Evolutionary conservation across 2,888 invertebrate genomes (phyloP), one percentile per base, ranked within the genome.

Genomic region (Dicycla oo): DNA sequence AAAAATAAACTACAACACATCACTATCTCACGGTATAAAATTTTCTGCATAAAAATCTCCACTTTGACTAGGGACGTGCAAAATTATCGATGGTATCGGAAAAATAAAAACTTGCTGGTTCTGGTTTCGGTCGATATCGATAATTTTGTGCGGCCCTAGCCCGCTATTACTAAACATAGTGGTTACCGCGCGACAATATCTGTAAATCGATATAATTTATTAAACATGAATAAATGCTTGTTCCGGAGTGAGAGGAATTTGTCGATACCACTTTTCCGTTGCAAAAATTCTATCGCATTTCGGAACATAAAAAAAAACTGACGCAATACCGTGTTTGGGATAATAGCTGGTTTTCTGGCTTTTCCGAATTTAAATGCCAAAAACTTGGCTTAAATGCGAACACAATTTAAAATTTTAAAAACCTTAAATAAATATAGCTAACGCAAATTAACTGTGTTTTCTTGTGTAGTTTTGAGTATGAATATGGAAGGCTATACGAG

Each of bases 201-300:
- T 80, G 74, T 69, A 73, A 78, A 82, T 81, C 73, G 80, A 76
- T 80, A 84, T 81, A 86, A 85, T 86, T 81, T 81, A 81, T 79
- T 89, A 88, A 89, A 88, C 85, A 87, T 91, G 89, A 91, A 94
- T 94, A 94, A 94, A 94, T 94, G 94, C 94, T 82, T 75, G 82
- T 89, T 90, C 89, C 88, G 89, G 86, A 82, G 76, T 78, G 83
- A 82, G 88, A 92, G 89, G 88, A 92, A 90, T 91, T 75, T 38
- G 20, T 64, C 45, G 56, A 62, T 70, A 67, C 64, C 73, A 67
- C 45, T 60, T 61, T 72, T 58, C 69, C 68, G 67, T 85, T 88
- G 11, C 20, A 57, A 69, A 74, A 84, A 90, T 90, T 90, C 88
- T 15, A 72, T 90, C 89, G 87, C 88, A 75, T 80, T 86, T 87